Percentiles rank a stretch among this genome's conserved stretches.
Conservation (phyloP, 2,888 invertebrate species). For the Lasioglossum villosulum region DNA sequence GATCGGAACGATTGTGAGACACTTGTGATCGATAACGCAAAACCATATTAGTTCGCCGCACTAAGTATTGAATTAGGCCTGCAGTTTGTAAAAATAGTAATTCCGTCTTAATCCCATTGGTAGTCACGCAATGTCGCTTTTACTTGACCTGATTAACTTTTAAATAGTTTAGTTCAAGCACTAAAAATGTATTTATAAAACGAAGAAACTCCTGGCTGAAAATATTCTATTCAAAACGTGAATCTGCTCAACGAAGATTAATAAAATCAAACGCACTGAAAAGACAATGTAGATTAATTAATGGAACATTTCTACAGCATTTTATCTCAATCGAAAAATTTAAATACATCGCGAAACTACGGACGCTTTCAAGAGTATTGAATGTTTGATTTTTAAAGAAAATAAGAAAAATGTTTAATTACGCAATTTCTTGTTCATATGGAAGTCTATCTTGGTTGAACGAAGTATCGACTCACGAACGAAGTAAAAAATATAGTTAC, state of each 20-base stretch:
- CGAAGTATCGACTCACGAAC: too few species aligned
- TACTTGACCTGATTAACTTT: conserved; percentile 13
- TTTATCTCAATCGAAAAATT: neutral
- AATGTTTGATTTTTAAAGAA: neutral
- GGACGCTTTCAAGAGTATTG: neutral
- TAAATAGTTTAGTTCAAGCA: neutral
- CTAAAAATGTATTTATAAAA: neutral
- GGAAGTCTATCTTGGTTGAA: neutral
- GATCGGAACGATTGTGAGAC: neutral
- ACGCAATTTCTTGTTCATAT: neutral
- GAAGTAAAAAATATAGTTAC: too few species aligned
- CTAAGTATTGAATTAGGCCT: neutral
- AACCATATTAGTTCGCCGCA: neutral
- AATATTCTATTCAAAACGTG: neutral
- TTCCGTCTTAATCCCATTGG: conserved; percentile 25
- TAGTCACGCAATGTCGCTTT: conserved; percentile 37
- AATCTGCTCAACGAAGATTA: neutral
- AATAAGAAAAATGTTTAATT: neutral
- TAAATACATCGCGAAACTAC: neutral
- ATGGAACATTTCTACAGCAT: neutral
- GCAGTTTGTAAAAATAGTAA: conserved; percentile 9
- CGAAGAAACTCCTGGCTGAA: neutral
- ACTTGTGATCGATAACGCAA: neutral
- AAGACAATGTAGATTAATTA: neutral
- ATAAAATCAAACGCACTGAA: neutral